Base-by-base conservation (phyloP, 2,797 vertebrate genomes). In the Chloroceryle amazona region DNA sequence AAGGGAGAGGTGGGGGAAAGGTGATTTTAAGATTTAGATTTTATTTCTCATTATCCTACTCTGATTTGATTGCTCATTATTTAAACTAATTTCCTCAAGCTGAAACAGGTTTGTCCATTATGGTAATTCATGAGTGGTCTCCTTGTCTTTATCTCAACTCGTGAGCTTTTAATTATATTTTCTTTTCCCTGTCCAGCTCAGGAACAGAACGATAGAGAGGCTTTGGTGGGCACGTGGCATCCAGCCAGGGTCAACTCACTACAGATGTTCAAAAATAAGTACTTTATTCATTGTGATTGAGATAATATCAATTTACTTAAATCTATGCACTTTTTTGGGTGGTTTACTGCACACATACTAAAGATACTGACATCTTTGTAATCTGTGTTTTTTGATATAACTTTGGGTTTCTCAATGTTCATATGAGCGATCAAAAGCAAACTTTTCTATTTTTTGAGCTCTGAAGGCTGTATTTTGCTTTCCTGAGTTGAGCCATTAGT, bases 1-100 rank as follows among this genome's bases (percentile, higher is more conserved):
- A 72, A 58, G 14, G n/a, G 5, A 52, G 1, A 2, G 4, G 2
- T 12, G 3, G 2, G 3, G 6, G 6, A 23, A 5, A 57, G 1
- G 18, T 3, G 9, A 46, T 71, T 46, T 61, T 21, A 33, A 49
- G 26, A 10, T 42, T 62, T 26, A 13, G 3, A 17, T 46, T 19
- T 15, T 46, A 26, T 62, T 67, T 62, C 26, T 85, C 22, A 35
- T n/a, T 72, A 39, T 20, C 14, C 12, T 74, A 23, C 12, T 33
- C 37, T 15, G 26, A 26, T 67, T 76, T 8, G 4, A 44, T 28
- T 26, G 6, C 4, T 11, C 72, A 41, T 37, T 52, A 23, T 67
- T 52, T n/a, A 37, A 58, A 58, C 3, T 46, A 12, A 23, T 63
- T 72, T 72, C 29, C 17, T 12, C 4, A 33, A 28, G 15, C 25